These are phyloP conservation scores for Zele albiditarsus DNA, from an alignment of 2,888 invertebrate genomes.

Conservation along the genomic window DNA sequence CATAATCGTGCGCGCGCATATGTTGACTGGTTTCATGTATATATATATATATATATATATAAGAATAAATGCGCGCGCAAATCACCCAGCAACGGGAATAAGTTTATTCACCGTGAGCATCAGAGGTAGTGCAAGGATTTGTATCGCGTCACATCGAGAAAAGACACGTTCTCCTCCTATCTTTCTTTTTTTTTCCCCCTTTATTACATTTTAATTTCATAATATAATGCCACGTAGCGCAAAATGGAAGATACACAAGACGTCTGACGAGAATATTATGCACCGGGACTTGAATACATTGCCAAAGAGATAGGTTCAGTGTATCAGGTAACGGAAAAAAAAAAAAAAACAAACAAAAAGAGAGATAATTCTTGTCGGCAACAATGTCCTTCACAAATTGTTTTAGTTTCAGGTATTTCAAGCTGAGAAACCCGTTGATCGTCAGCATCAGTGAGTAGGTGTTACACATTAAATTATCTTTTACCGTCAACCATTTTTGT, in stretches of 20 bases:
- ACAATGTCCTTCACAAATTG: conserved; percentile 55
- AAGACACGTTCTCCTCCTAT: neutral
- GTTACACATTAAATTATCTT: too few species aligned
- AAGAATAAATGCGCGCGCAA: neutral
- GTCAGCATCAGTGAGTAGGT: too few species aligned
- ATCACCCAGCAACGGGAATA: conserved; percentile 1
- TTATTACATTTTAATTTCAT: neutral
- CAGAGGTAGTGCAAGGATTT: neutral
- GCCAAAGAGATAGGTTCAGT: neutral
- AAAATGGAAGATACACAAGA: neutral
- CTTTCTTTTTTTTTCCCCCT: neutral
- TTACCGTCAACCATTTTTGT: too few species aligned
- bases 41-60: neutral
- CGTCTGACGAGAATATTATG: neutral
- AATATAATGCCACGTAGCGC: neutral
- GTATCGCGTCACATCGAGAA: neutral
- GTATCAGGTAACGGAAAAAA: conserved; percentile 1
- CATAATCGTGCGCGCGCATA: neutral
- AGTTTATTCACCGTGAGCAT: conserved; percentile 4
- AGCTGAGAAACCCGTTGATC: conserved; percentile 40
- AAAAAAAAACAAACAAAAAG: neutral
- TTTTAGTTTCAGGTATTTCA: conserved; percentile 57
- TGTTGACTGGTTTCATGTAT: neutral
- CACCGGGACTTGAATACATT: neutral
- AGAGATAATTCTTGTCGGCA: neutral